Base-by-base conservation (phyloP, 1,140 invertebrate species). In the Bathynomus jamesi region DNA sequence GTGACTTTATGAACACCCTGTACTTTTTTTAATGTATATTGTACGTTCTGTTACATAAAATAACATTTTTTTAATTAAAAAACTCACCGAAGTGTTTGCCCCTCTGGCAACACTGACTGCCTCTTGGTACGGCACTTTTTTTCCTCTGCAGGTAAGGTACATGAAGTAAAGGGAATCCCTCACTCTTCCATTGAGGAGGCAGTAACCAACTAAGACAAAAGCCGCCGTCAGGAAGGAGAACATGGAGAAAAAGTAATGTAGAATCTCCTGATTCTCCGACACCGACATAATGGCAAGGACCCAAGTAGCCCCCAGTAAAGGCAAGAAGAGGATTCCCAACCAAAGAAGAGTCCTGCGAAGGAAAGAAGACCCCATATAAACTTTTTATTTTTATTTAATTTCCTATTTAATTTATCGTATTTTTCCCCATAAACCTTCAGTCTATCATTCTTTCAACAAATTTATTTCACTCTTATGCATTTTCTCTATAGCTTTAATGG, bases 141-240 rank as follows among this genome's bases (percentile, higher is more conserved):
- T 90, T 2, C 93, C 93, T 78, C 92, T 86, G 78, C 92, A 90
- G 71, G 88, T 78, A 60, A 92, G 81, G 17, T 91, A 84, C 65
- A 78, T 76, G 70, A 86, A 82, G 66, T 86, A 84, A 4, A 91
- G 82, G 80, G 90, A 89, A 71, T 88, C 86, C 67, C 89, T 81
- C 27, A 94, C 91, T 73, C 91, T 85, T 61, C 87, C 85, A 79
- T 93, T 94, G 64, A 92, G 86, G 69, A 93, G 87, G 78, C 91
- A 91, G 79, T 93, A 92, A n/a, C 91, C 91, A 32, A 92, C 83
- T 30, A 93, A 84, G 25, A 92, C 88, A 76, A 91, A 93, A 1
- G 89, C 82, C 0, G 91, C 89, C 78, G 92, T 90, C 4, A 89
- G 78, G 0, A 89, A 84, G 0, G 91, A 85, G 27, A 91, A 86